These are phyloP conservation scores for Conus ventricosus DNA, from an alignment of 1,140 invertebrate genomes.

Conservation along the genomic window DNA sequence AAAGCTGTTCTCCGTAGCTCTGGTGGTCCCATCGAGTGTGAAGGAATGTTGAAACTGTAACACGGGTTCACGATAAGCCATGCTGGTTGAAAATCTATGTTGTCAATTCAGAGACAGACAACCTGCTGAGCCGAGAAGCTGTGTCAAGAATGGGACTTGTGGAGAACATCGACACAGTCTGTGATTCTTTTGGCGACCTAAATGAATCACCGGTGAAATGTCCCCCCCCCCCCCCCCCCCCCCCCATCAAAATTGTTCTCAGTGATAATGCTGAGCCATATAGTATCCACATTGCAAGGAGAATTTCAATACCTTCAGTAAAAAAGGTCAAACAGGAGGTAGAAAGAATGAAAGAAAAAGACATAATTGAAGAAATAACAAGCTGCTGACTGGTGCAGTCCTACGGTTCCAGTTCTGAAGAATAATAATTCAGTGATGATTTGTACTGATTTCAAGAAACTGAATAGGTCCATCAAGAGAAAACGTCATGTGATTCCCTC, in stretches of 20 bases:
- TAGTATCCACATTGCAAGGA: too few species aligned
- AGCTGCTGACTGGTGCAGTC: too few species aligned
- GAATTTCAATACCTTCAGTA: too few species aligned
- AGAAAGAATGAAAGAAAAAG: too few species aligned
- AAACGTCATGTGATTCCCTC: conserved; percentile 2
- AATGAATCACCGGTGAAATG: too few species aligned
- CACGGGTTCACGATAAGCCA: background rate
- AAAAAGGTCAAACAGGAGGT: too few species aligned
- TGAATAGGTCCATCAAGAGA: background rate
- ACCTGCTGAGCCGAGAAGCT: conserved; percentile 9
- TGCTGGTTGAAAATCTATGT: background rate
- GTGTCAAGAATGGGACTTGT: background rate
- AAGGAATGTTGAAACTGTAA: background rate
- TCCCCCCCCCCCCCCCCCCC: too few species aligned
- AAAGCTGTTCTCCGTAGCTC: background rate
- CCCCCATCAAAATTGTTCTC: too few species aligned
- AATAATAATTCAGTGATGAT: background rate
- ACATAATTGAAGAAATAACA: too few species aligned
- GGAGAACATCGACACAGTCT: background rate
- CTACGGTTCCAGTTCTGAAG: background rate
- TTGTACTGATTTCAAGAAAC: background rate
- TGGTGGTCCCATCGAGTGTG: background rate
- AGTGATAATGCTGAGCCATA: too few species aligned
- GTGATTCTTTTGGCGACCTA: background rate
- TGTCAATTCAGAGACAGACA: background rate